Conservation (phyloP, 2,797 vertebrate genomes). For the Peromyscus attwateri region DNA sequence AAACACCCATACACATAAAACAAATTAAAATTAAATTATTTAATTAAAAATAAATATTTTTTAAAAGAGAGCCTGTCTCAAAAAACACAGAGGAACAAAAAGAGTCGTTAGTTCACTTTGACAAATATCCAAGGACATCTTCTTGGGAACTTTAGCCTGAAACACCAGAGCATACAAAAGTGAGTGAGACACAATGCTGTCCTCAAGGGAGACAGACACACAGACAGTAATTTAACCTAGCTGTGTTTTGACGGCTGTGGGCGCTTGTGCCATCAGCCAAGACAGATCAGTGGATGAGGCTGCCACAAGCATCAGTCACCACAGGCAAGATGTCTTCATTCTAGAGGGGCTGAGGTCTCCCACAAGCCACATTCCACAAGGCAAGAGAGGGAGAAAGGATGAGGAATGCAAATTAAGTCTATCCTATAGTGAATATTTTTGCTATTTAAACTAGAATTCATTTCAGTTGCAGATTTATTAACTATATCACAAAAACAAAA, state of each 20-base stretch:
- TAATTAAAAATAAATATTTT: not conserved
- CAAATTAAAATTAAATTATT: not conserved
- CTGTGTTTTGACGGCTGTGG: not conserved
- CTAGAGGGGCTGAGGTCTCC: slow-evolving; percentile 7
- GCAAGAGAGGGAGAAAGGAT: slow-evolving; percentile 48
- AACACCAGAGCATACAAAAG: not conserved
- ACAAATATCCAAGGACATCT: not conserved
- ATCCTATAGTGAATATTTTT: slow-evolving; percentile 16
- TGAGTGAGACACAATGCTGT: not conserved
- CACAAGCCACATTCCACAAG: not conserved
- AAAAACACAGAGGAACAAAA: not conserved
- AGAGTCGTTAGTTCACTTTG: not conserved
- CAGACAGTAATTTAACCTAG: not conserved
- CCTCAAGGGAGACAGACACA: not conserved
- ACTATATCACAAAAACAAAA: slow-evolving; percentile 54
- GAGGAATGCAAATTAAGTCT: slow-evolving; percentile 40
- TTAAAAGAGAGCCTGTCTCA: not conserved
- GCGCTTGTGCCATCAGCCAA: not conserved
- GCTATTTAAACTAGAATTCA: slow-evolving; percentile 54
- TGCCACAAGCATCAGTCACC: not conserved
- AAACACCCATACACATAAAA: not conserved
- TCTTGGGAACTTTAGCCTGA: not conserved
- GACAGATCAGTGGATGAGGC: not conserved
- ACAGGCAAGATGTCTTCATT: not conserved
- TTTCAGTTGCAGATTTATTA: slow-evolving; percentile 66